Conservation (phyloP, 2,113 vertebrate species). For the Sorex araneus region DNA sequence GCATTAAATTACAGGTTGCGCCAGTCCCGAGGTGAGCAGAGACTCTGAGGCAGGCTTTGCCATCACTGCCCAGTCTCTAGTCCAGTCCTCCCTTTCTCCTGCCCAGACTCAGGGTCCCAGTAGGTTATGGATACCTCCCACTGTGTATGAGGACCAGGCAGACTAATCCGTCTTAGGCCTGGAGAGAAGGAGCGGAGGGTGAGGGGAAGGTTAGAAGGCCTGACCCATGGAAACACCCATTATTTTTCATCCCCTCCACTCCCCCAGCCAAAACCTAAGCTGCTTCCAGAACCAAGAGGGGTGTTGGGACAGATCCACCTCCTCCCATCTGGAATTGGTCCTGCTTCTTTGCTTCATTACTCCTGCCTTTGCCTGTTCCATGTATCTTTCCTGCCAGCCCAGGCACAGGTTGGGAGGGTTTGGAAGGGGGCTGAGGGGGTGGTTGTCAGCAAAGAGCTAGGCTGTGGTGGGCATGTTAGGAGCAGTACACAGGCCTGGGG, state of each 20-base stretch:
- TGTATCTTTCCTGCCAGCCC: background rate
- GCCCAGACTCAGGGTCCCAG: background rate
- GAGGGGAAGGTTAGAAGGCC: background rate
- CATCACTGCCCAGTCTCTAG: background rate
- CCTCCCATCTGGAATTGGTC: background rate
- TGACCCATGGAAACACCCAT: no score
- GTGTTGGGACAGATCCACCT: background rate
- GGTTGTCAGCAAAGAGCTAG: background rate
- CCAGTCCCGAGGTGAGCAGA: conserved; percentile 84
- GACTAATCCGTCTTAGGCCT: background rate
- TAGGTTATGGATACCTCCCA: background rate
- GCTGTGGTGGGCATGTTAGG: background rate
- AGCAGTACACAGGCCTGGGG: accelerated
- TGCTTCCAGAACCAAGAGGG: background rate
- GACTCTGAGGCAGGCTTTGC: background rate
- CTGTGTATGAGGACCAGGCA: background rate
- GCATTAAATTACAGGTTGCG: conserved; percentile 85
- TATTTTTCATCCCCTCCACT: background rate
- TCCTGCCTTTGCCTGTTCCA: background rate
- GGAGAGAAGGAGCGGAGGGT: background rate
- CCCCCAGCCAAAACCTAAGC: background rate
- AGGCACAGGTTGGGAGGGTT: no score
- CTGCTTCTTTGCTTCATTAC: background rate
- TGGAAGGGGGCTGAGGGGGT: accelerated
- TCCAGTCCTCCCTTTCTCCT: background rate